Evolutionary conservation across 2,113 vertebrate species (phyloP).

Genomic region (Grammomys surdaster): DNA sequence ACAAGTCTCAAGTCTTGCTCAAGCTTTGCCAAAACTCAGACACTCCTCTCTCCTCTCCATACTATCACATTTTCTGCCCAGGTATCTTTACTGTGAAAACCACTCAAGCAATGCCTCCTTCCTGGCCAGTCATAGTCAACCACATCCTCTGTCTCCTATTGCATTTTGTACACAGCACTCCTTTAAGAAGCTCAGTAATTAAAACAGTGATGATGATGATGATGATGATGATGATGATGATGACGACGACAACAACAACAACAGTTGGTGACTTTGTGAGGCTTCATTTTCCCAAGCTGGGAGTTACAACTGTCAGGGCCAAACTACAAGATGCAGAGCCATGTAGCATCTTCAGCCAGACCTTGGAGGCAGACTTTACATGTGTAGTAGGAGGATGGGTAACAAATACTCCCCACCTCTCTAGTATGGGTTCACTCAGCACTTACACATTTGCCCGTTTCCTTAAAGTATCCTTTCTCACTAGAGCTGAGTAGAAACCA

Average conservation of each 20-base stretch:
- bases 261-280: background rate
- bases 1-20: background rate
- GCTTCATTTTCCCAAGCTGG: background rate
- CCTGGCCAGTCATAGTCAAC: background rate
- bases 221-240: background rate
- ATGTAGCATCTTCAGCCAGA: background rate
- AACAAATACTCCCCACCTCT: background rate
- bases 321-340: no score
- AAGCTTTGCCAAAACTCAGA: background rate
- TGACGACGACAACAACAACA: no score
- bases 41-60: background rate
- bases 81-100: background rate
- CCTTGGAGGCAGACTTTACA: background rate
- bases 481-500: slow-evolving; percentile 44
- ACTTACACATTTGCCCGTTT: background rate
- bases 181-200: background rate
- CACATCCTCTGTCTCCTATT: background rate
- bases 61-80: background rate
- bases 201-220: no score
- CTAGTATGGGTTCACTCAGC: background rate
- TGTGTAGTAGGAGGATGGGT: accelerated
- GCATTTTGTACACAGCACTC: no score
- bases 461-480: background rate
- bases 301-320: no score
- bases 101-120: background rate